phyloP scores from a whole-genome alignment of 2,113 vertebrate species.

The zebrafish (Danio rerio) region DNA sequence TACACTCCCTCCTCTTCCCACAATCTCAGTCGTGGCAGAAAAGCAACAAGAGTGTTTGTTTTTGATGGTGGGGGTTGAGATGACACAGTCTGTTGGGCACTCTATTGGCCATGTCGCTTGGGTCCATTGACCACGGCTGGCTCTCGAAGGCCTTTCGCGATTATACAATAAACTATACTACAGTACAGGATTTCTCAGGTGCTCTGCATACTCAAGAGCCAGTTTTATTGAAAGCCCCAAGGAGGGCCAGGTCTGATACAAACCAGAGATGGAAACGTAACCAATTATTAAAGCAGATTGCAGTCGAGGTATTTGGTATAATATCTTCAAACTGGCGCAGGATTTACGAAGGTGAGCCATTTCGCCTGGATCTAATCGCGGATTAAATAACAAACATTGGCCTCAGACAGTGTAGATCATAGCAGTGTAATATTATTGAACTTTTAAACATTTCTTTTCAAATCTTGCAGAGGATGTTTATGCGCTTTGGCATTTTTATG shows the following conservation, averaged over 20 bases:
- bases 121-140: conserved; percentile 75
- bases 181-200: no score
- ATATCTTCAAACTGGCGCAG: conserved; percentile 19
- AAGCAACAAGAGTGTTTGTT: conserved; percentile 75
- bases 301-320: conserved; percentile 18
- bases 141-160: conserved; percentile 68
- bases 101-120: conserved; percentile 80
- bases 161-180: conserved; percentile 73
- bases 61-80: conserved; percentile 76
- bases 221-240: conserved; percentile 42
- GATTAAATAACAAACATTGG: conserved; percentile 48
- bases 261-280: conserved; percentile 49
- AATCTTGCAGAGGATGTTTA: conserved; percentile 67
- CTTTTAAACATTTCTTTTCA: conserved; percentile 56
- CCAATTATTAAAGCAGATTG: conserved; percentile 32
- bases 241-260: conserved; percentile 54
- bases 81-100: conserved; percentile 80
- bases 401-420: conserved; percentile 41
- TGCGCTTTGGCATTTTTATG: conserved; percentile 46
- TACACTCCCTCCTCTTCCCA: not conserved
- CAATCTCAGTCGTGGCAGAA: conserved; percentile 44
- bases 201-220: not conserved
- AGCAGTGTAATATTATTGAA: conserved; percentile 59
- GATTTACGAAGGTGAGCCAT: conserved; percentile 49
- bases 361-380: conserved; percentile 51